Evolutionary conservation across 2,888 invertebrate genomes (phyloP).

Genomic region (Ennomos fuscantarius): DNA sequence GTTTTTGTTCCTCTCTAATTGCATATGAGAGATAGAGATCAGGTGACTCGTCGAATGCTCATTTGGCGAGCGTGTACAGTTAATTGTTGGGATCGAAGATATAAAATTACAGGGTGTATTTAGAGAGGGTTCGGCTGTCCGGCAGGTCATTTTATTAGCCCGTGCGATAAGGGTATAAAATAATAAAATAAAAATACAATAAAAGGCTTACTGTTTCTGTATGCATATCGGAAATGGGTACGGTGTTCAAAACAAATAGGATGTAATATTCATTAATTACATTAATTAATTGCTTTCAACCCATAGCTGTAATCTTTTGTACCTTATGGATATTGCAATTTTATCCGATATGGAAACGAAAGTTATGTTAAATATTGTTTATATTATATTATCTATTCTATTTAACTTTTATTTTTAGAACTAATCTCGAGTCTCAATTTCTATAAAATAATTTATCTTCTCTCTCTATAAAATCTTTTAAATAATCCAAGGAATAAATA

Average conservation of each 20-base stretch:
- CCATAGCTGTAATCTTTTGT: no score
- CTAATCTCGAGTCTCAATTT: no score
- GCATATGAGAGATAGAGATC: conserved; percentile 29
- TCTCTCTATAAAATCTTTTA: no score
- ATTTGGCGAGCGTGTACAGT: conserved; percentile 21
- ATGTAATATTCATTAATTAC: conserved; percentile 1
- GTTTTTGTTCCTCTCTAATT: conserved; percentile 34
- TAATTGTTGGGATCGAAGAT: conserved; percentile 14
- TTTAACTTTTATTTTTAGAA: no score
- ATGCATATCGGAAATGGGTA: not conserved
- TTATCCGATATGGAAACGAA: no score
- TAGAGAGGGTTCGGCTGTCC: conserved; percentile 4
- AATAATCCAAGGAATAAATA: no score
- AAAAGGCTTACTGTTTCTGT: not conserved
- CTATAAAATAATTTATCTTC: no score
- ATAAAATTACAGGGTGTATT: conserved; percentile 17
- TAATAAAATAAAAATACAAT: conserved; percentile 11
- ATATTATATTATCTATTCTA: no score
- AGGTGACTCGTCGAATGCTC: conserved; percentile 14
- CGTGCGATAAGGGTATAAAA: conserved; percentile 5
- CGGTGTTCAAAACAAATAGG: not conserved
- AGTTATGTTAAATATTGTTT: no score
- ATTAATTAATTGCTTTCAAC: no score
- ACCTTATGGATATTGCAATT: no score
- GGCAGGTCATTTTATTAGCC: conserved; percentile 14